phyloP scores from a whole-genome alignment of 2,113 vertebrate genomes.

The Sturnira hondurensis region DNA sequence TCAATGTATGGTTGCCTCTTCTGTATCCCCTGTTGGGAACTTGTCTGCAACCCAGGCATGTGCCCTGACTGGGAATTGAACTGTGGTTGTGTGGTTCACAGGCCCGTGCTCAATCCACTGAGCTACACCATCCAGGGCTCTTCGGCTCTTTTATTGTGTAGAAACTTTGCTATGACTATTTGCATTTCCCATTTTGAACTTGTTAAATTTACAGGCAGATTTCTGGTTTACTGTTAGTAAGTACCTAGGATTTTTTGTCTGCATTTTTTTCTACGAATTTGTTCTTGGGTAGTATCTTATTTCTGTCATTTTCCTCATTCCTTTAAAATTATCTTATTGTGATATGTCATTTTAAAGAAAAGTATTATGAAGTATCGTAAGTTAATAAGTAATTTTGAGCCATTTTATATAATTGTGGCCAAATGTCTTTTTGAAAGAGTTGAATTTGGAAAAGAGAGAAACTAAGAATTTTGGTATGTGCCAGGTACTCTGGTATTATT shows the following conservation, averaged over 20 bases:
- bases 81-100: no score
- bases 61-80: no score
- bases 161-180: neutral
- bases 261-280: neutral
- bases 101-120: no score
- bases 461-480: neutral
- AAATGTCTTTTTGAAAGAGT: constrained; percentile 20
- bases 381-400: constrained; percentile 1
- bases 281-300: neutral
- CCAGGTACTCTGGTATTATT: neutral
- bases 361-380: neutral
- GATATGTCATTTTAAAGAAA: neutral
- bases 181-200: neutral
- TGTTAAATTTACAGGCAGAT: neutral
- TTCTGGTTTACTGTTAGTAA: neutral
- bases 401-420: constrained; percentile 18
- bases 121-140: no score
- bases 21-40: no score
- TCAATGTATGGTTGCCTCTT: no score
- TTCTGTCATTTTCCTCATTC: neutral
- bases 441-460: neutral
- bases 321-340: neutral
- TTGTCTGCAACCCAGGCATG: no score
- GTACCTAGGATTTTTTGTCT: neutral
- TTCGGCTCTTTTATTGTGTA: neutral